These are phyloP conservation scores for Leucoma salicis DNA, from an alignment of 2,888 invertebrate genomes.

Conservation along the genomic window DNA sequence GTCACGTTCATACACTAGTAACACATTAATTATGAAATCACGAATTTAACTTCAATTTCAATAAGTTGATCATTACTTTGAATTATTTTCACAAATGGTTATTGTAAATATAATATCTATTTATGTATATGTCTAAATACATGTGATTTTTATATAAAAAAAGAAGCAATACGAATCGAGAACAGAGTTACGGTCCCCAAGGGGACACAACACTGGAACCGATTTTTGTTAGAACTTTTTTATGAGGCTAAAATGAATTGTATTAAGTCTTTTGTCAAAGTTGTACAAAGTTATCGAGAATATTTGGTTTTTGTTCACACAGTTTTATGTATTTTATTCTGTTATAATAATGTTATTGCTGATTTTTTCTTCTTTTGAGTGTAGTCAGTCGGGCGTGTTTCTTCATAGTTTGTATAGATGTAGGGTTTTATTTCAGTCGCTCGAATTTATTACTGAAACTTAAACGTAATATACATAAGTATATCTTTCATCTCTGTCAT, in stretches of 20 bases:
- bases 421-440: slow-evolving; percentile 25
- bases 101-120: no score
- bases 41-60: slow-evolving; percentile 19
- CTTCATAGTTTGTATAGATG: no score
- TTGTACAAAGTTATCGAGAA: slow-evolving; percentile 63
- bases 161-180: slow-evolving; percentile 12
- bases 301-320: slow-evolving; percentile 67
- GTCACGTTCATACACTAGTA: slow-evolving; percentile 45
- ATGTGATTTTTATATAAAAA: no score
- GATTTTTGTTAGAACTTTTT: slow-evolving; percentile 76
- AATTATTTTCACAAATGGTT: no score
- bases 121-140: no score
- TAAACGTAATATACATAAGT: no score
- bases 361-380: slow-evolving; percentile 38
- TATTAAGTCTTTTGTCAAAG: slow-evolving; percentile 74
- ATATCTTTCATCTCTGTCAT: no score
- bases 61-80: no score
- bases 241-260: slow-evolving; percentile 76
- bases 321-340: slow-evolving; percentile 58
- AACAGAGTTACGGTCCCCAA: slow-evolving; percentile 63
- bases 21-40: slow-evolving; percentile 43
- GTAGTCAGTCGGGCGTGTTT: no score
- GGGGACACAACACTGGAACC: slow-evolving; percentile 54
- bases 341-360: slow-evolving; percentile 55
- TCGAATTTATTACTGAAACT: slow-evolving; percentile 14